phyloP scores from a whole-genome alignment of 2,113 vertebrate species.

The Onychorhynchus coronatus region DNA sequence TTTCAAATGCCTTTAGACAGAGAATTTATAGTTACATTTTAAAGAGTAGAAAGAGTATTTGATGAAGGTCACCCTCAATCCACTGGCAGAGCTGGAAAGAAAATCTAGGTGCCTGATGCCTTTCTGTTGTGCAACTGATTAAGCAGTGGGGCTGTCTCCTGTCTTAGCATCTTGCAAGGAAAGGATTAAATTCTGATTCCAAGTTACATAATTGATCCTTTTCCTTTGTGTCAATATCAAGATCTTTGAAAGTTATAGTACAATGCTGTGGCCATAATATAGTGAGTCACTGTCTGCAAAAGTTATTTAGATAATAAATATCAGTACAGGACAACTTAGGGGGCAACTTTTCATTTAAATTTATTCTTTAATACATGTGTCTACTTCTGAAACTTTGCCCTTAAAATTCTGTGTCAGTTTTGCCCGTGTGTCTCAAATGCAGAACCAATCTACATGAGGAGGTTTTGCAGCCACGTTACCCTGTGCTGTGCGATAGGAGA shows the following conservation, averaged over 20 bases:
- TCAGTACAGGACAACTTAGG: not conserved
- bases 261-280: not conserved
- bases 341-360: not conserved
- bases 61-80: conserved; percentile 12
- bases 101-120: not conserved
- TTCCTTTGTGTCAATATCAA: not conserved
- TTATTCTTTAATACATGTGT: not conserved
- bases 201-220: not conserved
- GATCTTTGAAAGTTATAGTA: not conserved
- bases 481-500: not conserved
- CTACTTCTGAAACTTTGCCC: not conserved
- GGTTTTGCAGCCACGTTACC: not conserved
- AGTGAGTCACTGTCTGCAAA: not conserved
- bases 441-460: not conserved
- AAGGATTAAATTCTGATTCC: conserved; percentile 21
- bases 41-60: not conserved
- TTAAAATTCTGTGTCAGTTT: not conserved
- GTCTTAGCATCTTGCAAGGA: not conserved
- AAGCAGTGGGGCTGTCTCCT: not conserved
- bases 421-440: not conserved
- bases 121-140: not conserved
- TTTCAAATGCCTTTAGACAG: not conserved
- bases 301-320: not conserved
- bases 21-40: not conserved
- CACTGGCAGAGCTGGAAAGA: not conserved